Evolutionary conservation across 2,888 invertebrate species (phyloP).

Genomic region (Liposcelis brunnea): DNA sequence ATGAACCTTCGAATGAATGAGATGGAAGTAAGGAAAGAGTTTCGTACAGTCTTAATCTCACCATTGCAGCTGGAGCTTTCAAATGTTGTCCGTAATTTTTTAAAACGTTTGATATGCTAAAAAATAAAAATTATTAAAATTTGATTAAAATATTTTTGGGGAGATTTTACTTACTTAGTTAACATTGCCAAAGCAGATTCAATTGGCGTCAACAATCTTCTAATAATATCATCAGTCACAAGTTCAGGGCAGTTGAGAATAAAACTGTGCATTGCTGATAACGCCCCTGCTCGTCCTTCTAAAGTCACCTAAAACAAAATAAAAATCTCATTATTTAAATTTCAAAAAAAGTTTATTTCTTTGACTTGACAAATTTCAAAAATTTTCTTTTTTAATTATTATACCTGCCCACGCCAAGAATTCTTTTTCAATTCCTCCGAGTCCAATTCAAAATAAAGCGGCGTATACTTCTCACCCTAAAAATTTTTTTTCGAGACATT

Average conservation of each 20-base stretch:
- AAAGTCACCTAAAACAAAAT: slow-evolving; percentile 51
- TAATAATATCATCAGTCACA: slow-evolving; percentile 78
- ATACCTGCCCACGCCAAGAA: too few species aligned
- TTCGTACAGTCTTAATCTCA: slow-evolving; percentile 82
- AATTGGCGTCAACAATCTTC: slow-evolving; percentile 74
- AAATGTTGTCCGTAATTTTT: slow-evolving; percentile 81
- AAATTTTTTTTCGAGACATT: too few species aligned
- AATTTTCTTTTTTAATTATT: too few species aligned
- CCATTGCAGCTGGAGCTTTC: slow-evolving; percentile 87
- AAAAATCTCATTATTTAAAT: background rate
- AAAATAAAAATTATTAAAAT: slow-evolving; percentile 18
- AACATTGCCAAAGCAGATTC: slow-evolving; percentile 92
- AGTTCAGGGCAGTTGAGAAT: slow-evolving; percentile 79
- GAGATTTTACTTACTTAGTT: slow-evolving; percentile 51
- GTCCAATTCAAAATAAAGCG: too few species aligned
- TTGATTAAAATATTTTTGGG: background rate
- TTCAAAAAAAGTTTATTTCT: background rate
- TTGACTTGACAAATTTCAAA: background rate
- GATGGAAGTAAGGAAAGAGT: slow-evolving; percentile 62
- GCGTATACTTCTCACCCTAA: too few species aligned
- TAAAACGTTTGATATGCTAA: slow-evolving; percentile 63
- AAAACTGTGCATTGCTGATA: slow-evolving; percentile 91
- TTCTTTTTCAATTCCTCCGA: too few species aligned
- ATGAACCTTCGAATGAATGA: slow-evolving; percentile 56
- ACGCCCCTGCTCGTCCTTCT: slow-evolving; percentile 88